Base-by-base conservation (phyloP, 2,888 invertebrate genomes). In the Drosophila recens region DNA sequence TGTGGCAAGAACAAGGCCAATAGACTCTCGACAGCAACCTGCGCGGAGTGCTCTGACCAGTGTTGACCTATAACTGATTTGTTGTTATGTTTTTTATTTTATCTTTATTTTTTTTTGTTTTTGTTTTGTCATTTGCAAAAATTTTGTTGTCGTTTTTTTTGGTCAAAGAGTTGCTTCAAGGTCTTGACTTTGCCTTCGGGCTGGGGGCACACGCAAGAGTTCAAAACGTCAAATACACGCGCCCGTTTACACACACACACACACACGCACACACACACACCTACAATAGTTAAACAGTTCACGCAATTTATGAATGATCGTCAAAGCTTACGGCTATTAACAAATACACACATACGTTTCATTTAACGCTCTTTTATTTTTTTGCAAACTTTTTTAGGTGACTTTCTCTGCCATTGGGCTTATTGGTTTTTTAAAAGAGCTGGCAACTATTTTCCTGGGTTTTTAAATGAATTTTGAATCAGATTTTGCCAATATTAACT, bases 281-380 rank as follows among this genome's bases (percentile, higher is more conserved):
- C 45, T 56, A 57, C 13, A 40, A 61, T 51, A 75, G 67, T 71
- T 65, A 74, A 78, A 72, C 72, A 82, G 85, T 77, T 77, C 78
- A 78, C 64, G 69, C 86, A 86, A 72, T 88, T 88, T 84, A 88
- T 86, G 86, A 84, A 88, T 88, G 88, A 84, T 88, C 88, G 74
- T 17, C 74, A 68, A 62, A 74, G 75, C 80, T 74, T 73, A 71
- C 66, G 85, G 85, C 88, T 77, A 73, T 87, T 79, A 87, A 85
- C 82, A 67, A 81, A 87, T 43, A 83, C 79, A 78, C 75, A 80
- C 48, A 70, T 52, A 40, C 54, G 49, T 68, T 45, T 67, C 27
- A 59, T 66, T 76, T 66, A 67, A 63, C 54, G 38, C 53, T 46
- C 64, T 61, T 66, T 45, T 43, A 0, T 58, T 65, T n/a, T 72